phyloP scores from a whole-genome alignment of 2,888 invertebrate species.

The Metopia argyrocephala region DNA sequence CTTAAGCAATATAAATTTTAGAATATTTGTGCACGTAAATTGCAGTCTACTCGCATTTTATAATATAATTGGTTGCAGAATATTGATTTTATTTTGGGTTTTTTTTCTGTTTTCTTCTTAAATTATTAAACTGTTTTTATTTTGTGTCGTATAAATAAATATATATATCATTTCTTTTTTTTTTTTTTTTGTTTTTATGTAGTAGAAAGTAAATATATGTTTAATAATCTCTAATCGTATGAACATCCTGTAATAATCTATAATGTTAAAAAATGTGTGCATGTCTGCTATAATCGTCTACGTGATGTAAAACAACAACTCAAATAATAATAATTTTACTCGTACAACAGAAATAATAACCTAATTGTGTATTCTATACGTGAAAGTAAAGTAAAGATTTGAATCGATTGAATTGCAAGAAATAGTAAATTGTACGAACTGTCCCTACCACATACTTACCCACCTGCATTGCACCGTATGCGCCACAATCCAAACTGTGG shows the following conservation, averaged over 20 bases:
- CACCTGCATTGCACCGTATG: no score
- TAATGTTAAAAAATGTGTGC: constrained; percentile 50
- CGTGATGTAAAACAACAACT: constrained; percentile 17
- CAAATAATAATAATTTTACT: no score
- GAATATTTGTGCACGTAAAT: constrained; percentile 65
- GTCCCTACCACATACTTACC: no score
- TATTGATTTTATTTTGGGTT: constrained; percentile 39
- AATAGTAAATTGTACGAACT: no score
- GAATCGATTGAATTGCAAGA: no score
- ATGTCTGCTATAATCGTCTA: constrained; percentile 53
- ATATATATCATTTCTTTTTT: constrained; percentile 8
- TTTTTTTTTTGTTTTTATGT: constrained; percentile 44
- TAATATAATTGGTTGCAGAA: constrained; percentile 46
- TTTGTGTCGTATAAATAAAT: no score
- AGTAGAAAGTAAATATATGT: constrained; percentile 47
- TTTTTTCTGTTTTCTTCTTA: constrained; percentile 32
- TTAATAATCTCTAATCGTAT: constrained; percentile 40
- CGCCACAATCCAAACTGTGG: no score
- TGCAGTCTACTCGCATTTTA: constrained; percentile 58
- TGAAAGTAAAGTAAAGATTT: no score
- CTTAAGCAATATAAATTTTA: constrained; percentile 35
- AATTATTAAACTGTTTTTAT: constrained; percentile 8
- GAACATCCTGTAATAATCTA: constrained; percentile 42
- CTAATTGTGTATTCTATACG: no score
- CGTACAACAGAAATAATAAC: no score